Base-by-base conservation (phyloP, 2,113 vertebrate species). In the Motacilla alba region DNA sequence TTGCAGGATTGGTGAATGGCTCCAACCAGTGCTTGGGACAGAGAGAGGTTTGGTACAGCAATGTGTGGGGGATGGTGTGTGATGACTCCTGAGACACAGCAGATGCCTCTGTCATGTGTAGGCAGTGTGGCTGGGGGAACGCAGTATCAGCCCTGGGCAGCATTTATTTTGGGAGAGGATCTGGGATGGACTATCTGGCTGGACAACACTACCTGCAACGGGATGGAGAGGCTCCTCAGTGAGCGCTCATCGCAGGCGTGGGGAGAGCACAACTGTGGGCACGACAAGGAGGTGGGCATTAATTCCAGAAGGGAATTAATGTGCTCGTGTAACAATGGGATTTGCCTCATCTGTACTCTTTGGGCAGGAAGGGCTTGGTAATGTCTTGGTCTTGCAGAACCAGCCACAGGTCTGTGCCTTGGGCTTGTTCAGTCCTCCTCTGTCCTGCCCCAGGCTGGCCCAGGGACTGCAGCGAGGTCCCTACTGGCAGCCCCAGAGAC, bases 241-340 rank as follows among this genome's bases (percentile, higher is more conserved):
- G 6, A 66, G 33, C 75, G 76, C 67, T 69, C 23, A 0, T 13
- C 2, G 2, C 11, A 0, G 26, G 3, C 13, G 0, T 74, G 76
- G 66, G 91, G 85, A 66, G 5, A 66, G 20, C 60, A 60, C 44
- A 86, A 39, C 35, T 79, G 72, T 11, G 6, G 9, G 23, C 81
- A 95, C 2, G 1, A 3, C 0, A n/a, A 89, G 41, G 72, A 92
- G 0, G 23, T 4, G 0, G 50, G 81, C 0, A 4, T 86, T 23
- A 52, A 52, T 52, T 52, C 50, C 50, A 52, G 27, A 28, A 52
- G 50, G 50, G 50, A 52, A 52, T 28, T 17, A 18, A 76, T 74
- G 35, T 93, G 75, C 76, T 55, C 80, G 64, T 60, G 66, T 93
- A 44, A 82, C 39, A 50, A 27, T 33, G 46, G 41, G 1, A 4